Evolutionary conservation across 2,113 vertebrate genomes (phyloP).

Genomic region (Halichoerus grypus): DNA sequence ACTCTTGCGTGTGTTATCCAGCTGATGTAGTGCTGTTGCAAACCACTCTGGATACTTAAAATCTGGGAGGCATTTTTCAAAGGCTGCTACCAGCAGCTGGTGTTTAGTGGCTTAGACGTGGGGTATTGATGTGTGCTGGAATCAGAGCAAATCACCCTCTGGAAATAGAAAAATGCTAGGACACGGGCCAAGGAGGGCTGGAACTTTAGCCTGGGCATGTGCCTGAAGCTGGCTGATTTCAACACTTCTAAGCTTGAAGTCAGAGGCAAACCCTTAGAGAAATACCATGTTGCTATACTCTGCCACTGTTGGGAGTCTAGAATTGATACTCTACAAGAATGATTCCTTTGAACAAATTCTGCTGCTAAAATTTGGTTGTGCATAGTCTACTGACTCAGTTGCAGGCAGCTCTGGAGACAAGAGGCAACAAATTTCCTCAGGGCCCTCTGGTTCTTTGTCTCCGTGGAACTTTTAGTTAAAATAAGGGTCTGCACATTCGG

Average conservation of each 20-base stretch:
- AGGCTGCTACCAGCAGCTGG: neutral
- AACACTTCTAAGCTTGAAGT: neutral
- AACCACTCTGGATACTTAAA: conserved; percentile 58
- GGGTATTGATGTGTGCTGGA: conserved; percentile 4
- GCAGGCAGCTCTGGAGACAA: neutral
- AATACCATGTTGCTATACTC: neutral
- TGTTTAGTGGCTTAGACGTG: neutral
- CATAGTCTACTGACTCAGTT: neutral
- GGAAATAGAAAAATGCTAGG: neutral
- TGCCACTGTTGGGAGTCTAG: neutral
- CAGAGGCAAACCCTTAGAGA: neutral
- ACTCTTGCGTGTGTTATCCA: neutral
- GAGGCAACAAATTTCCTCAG: neutral
- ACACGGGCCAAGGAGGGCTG: neutral
- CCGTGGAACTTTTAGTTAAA: neutral
- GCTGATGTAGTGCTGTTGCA: conserved; percentile 16
- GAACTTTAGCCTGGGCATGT: neutral
- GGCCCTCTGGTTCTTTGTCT: neutral
- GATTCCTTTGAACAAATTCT: neutral
- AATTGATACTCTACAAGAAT: neutral
- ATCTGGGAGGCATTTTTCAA: conserved; percentile 62
- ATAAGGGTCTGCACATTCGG: neutral
- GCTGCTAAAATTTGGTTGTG: neutral
- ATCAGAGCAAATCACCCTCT: neutral
- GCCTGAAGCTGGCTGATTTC: neutral